Percentiles rank a stretch among this genome's conserved stretches.
Conservation (phyloP, 2,113 vertebrate species). For the Corydoras maculifer region DNA sequence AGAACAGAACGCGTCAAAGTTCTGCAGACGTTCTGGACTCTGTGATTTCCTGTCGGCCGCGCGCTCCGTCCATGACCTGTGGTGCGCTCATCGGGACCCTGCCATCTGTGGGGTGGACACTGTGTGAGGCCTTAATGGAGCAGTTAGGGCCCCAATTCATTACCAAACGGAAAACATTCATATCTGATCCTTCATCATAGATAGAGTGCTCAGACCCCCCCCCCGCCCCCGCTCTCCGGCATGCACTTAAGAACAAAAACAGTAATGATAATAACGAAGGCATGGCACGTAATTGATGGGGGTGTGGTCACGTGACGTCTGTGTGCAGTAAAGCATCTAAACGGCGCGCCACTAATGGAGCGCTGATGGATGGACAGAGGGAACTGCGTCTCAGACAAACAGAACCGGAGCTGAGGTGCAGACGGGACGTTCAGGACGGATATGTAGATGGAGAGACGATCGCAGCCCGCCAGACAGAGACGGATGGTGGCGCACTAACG, state of each 20-base stretch:
- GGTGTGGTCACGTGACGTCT: conserved; percentile 45
- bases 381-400: conserved; percentile 48
- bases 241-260: background rate
- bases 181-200: too few relatives aligned
- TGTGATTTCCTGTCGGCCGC: conserved; percentile 25
- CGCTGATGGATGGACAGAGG: conserved; percentile 57
- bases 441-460: conserved; percentile 57
- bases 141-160: too few relatives aligned
- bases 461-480: conserved; percentile 57
- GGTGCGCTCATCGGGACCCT: background rate
- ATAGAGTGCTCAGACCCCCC: too few relatives aligned
- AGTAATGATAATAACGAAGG: conserved; percentile 27
- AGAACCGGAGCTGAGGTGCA: conserved; percentile 58
- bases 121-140: too few relatives aligned
- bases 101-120: background rate
- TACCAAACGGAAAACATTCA: too few relatives aligned
- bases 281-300: conserved; percentile 38
- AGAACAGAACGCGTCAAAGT: conserved; percentile 23
- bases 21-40: conserved; percentile 7
- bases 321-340: conserved; percentile 37
- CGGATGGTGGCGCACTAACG: conserved; percentile 57
- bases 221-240: background rate
- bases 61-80: background rate
- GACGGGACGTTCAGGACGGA: conserved; percentile 36
- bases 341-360: conserved; percentile 50